Evolutionary conservation across 2,113 vertebrate genomes (phyloP), one percentile per base, ranked within the genome.

Genomic region (Oriolus oriolus): DNA sequence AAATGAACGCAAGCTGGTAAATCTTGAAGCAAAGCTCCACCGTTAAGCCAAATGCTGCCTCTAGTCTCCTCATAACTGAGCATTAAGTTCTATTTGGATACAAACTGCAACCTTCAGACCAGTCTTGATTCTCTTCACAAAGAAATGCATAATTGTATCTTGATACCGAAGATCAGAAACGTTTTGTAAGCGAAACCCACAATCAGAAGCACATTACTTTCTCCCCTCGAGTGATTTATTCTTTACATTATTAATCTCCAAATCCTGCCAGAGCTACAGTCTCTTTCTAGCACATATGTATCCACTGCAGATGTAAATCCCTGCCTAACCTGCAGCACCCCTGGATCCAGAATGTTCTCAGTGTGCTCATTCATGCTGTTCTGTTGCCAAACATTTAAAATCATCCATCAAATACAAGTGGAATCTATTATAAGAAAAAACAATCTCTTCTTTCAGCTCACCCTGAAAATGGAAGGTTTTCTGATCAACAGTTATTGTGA

Each of bases 381-480:
- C 96, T 93, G 87, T 65, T 96, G 95, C 96, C 97, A 97, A 96
- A 87, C 96, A 94, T 96, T 97, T 95, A 89, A 96, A 97, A 97
- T 95, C 93, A 96, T 83, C 91, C 90, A 96, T 96, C 96, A 94
- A 96, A 97, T 66, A 97, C 83, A 90, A 96, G 95, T 87, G 89
- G 90, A 84, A 95, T 95, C 94, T 93, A 93, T 92, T 90, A 97
- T 74, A 97, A 97, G 96, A 94, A 94, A 84, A 94, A 94, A 90
- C 73, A 97, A 97, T 94, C 97, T 97, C 97, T 97, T 87, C 92
- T 95, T 92, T 97, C 94, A 96, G 96, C 99, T 99, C 98, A 99
- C 99, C 99, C 99, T 99, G 99, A 97, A 99, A 99, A 99, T 99
- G 99, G 98, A 99, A 99, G 98, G 99, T 99, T 99, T 99, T 99